Evolutionary conservation across 2,888 invertebrate species (phyloP).

Genomic region (Plusia festucae): DNA sequence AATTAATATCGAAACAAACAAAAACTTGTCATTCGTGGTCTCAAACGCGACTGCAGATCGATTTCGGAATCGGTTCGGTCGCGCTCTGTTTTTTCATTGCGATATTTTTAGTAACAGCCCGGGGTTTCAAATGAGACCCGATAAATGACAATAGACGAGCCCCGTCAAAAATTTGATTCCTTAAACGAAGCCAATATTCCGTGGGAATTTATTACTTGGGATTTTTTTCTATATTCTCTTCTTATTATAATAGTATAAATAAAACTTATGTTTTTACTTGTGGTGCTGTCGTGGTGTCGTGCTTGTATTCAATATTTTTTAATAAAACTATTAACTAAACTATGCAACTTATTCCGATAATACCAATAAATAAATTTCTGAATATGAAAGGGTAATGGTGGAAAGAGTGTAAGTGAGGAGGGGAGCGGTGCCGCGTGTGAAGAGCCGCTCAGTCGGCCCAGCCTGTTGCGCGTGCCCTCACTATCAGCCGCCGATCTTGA

Average conservation of each 20-base stretch:
- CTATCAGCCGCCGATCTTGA: conserved; percentile 90
- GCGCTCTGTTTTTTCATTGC: neutral
- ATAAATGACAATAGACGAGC: no score
- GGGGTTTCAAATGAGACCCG: neutral
- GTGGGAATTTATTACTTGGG: no score
- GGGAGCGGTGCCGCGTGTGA: conserved; percentile 71
- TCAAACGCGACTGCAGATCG: neutral
- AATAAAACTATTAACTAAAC: neutral
- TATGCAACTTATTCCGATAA: no score
- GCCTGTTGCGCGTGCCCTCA: conserved; percentile 90
- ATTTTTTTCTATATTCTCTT: no score
- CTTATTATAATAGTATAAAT: no score
- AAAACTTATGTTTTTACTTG: no score
- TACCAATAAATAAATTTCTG: neutral
- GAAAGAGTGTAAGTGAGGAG: conserved; percentile 69
- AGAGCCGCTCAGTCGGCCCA: conserved; percentile 87
- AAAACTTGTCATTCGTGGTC: neutral
- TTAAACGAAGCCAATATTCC: neutral
- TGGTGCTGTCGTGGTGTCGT: no score
- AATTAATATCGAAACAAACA: neutral
- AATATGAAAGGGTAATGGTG: conserved; percentile 74
- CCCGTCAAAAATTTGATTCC: neutral
- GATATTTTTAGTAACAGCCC: conserved; percentile 4
- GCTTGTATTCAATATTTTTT: no score
- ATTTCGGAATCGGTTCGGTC: neutral